Evolutionary conservation across 2,888 invertebrate species (phyloP).

Genomic region (Labia minor): DNA sequence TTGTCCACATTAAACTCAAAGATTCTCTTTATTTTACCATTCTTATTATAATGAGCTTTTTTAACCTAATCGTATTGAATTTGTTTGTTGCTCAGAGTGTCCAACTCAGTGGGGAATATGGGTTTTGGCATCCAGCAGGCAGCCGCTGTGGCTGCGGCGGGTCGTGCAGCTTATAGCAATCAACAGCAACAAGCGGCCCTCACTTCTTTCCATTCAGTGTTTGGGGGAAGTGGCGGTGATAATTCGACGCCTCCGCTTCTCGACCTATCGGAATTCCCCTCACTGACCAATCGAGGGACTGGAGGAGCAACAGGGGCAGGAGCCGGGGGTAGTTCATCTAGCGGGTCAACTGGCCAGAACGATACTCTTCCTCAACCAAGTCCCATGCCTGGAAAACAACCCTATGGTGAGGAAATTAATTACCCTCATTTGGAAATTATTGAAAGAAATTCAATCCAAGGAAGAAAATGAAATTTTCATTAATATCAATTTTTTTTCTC

Average conservation of each 20-base stretch:
- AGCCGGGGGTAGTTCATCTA: background rate
- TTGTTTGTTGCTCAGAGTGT: constrained; percentile 37
- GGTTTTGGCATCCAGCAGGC: constrained; percentile 53
- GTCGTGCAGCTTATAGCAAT: constrained; percentile 33
- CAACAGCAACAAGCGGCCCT: constrained; percentile 37
- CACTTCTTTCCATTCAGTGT: constrained; percentile 67
- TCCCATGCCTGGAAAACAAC: constrained; percentile 83
- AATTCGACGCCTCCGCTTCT: constrained; percentile 74
- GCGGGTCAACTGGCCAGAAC: constrained; percentile 27
- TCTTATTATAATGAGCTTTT: no score
- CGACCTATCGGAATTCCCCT: constrained; percentile 87
- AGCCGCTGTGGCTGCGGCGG: constrained; percentile 37
- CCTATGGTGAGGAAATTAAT: constrained; percentile 79
- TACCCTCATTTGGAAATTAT: constrained; percentile 24
- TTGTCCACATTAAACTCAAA: no score
- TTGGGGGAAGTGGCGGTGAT: constrained; percentile 61
- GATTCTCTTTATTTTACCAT: no score
- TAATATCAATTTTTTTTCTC: no score
- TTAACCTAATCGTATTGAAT: no score
- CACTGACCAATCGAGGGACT: constrained; percentile 75
- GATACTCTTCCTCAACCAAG: constrained; percentile 60
- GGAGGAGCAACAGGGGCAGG: constrained; percentile 41
- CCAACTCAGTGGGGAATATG: constrained; percentile 48
- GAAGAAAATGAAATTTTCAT: no score
- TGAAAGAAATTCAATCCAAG: no score